Evolutionary conservation across 2,797 vertebrate genomes (phyloP).

Genomic region (Apodemus agrarius): DNA sequence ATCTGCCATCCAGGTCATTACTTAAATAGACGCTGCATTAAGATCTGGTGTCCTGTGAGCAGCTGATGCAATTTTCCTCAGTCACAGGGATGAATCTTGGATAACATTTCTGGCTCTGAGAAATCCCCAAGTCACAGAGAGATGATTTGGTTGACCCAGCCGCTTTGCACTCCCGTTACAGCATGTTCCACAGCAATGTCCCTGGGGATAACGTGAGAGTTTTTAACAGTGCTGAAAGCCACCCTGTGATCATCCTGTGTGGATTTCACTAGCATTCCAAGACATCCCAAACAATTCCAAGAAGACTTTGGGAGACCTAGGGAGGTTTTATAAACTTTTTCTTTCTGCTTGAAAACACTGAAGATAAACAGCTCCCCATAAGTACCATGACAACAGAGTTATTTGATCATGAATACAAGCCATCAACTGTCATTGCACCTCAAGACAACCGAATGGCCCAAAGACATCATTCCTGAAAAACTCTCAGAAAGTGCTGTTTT

Average conservation of each 20-base stretch:
- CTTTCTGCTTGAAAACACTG: constrained; percentile 68
- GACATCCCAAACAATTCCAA: constrained; percentile 73
- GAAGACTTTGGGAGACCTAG: constrained; percentile 61
- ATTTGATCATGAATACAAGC: constrained; percentile 68
- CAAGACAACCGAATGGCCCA: constrained; percentile 30
- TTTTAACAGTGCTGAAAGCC: constrained; percentile 69
- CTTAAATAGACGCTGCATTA: constrained; percentile 65
- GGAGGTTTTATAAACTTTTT: constrained; percentile 74
- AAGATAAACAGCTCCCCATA: constrained; percentile 69
- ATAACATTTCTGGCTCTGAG: constrained; percentile 77
- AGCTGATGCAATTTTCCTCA: constrained; percentile 77
- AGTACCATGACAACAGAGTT: constrained; percentile 58
- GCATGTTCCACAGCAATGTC: constrained; percentile 76
- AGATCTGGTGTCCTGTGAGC: constrained; percentile 76
- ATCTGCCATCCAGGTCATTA: constrained; percentile 62
- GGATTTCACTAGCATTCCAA: constrained; percentile 78
- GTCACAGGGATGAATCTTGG: constrained; percentile 74
- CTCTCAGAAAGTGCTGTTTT: neutral
- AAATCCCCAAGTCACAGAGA: constrained; percentile 75
- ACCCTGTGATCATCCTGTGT: constrained; percentile 73
- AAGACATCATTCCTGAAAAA: constrained; percentile 5
- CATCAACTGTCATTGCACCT: neutral
- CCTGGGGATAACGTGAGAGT: constrained; percentile 76
- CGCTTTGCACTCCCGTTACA: constrained; percentile 71
- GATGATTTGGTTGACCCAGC: constrained; percentile 71